Evolutionary conservation across 2,888 invertebrate genomes (phyloP).

Genomic region (Parasteatoda lunata): DNA sequence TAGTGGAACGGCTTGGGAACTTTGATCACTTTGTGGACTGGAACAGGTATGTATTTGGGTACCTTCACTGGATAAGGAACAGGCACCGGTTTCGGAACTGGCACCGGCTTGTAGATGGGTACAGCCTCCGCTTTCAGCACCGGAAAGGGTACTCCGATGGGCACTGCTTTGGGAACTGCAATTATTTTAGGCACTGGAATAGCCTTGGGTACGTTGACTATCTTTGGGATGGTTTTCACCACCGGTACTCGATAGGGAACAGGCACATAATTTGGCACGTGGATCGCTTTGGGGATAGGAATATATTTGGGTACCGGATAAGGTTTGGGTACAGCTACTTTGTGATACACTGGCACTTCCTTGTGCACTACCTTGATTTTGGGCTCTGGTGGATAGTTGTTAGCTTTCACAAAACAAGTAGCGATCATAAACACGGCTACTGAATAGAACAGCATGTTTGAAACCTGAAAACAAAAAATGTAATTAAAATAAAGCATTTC

Average conservation of each 20-base stretch:
- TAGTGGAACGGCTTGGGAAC: slow-evolving; percentile 71
- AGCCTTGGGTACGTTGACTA: slow-evolving; percentile 71
- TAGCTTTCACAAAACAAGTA: slow-evolving; percentile 22
- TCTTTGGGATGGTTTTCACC: slow-evolving; percentile 71
- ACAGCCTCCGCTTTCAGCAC: slow-evolving; percentile 71
- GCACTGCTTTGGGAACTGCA: slow-evolving; percentile 70
- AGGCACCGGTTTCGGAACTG: slow-evolving; percentile 69
- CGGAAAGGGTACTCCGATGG: slow-evolving; percentile 71
- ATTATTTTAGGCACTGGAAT: slow-evolving; percentile 71
- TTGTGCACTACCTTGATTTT: slow-evolving; percentile 66
- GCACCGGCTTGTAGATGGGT: slow-evolving; percentile 71
- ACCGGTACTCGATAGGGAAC: slow-evolving; percentile 71
- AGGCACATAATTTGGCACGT: slow-evolving; percentile 71
- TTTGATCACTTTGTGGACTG: slow-evolving; percentile 71
- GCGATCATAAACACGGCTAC: neutral
- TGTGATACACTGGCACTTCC: slow-evolving; percentile 67
- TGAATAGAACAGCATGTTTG: slow-evolving; percentile 19
- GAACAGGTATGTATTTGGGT: slow-evolving; percentile 70
- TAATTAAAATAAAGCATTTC: too few species aligned
- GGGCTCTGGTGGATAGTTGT: slow-evolving; percentile 56
- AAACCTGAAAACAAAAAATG: slow-evolving; percentile 1
- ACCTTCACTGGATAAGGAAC: slow-evolving; percentile 70
- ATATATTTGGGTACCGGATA: slow-evolving; percentile 71
- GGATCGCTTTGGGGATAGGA: slow-evolving; percentile 70
- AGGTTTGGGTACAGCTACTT: slow-evolving; percentile 70